Evolutionary conservation across 2,888 invertebrate genomes (phyloP), one percentile per base, ranked within the genome.

Genomic region (Nysson spinosus): DNA sequence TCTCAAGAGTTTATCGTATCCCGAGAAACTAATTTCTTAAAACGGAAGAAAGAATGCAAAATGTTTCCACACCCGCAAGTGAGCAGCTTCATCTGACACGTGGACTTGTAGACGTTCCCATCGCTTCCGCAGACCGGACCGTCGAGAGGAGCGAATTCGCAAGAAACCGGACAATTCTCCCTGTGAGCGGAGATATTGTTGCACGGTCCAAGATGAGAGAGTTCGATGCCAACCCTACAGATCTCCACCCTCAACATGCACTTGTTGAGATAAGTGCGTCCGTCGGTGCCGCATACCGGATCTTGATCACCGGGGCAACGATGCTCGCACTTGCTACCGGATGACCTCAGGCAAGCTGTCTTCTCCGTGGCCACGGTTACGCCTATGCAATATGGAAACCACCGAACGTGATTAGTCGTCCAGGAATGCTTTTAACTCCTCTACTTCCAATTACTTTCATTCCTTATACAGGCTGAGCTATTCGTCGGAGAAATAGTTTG

Each of bases 61-160:
- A n/a, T n/a, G 4, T 12, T 0, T 6, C 76, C 90, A 88, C 88
- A 95, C 91, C 95, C 95, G 88, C 98, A 98, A 42, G 96, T 96
- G 19, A 94, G 90, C 61, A 95, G 89, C 82, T 95, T 95, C 97
- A 98, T 96, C 83, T 95, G 95, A 83, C 98, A 98, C 1, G 96
- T 96, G 79, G 93, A 97, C 82, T 94, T 94, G 89, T 97, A 97
- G 0, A 96, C 96, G 82, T 95, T 95, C 22, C 95, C 96, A 83
- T 97, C 95, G 57, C 95, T 95, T 2, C 95, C 97, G 84, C 97
- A 98, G 68, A 97, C 93, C 0, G 96, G 96, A 0, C 96, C 96
- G 78, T 96, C 96, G 71, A 93, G 90, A 0, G 96, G 96, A 0
- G 95, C 95, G 79, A 93, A 93, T 24, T 95, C 93, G 85, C 96